A percentile compares a stretch with the other conserved stretches of the same genome.
phyloP scores from a whole-genome alignment of 2,888 invertebrate species.

The Acronicta alni region DNA sequence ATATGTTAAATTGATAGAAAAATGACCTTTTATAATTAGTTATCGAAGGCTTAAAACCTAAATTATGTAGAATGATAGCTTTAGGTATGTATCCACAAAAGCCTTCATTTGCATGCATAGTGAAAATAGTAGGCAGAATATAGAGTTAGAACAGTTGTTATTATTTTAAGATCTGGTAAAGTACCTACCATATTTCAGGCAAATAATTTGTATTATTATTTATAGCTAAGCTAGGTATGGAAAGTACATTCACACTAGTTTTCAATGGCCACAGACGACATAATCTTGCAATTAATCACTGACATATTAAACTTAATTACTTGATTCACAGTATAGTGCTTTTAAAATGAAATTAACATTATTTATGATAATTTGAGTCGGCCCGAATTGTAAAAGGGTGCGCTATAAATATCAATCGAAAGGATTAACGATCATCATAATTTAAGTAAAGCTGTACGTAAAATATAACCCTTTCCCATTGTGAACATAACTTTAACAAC shows the following conservation, averaged over 20 bases:
- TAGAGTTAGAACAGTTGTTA: no score
- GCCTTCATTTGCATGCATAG: no score
- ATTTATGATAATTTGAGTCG: not conserved
- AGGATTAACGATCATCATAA: conserved; percentile 12
- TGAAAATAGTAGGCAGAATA: no score
- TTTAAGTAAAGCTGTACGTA: conserved; percentile 1
- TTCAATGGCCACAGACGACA: not conserved
- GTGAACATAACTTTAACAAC: not conserved
- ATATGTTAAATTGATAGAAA: no score
- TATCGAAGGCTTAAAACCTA: no score
- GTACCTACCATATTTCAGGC: no score
- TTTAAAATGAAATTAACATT: conserved; percentile 9
- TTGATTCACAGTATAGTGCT: not conserved
- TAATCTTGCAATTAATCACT: conserved; percentile 1
- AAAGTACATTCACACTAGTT: not conserved
- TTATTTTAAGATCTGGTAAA: no score
- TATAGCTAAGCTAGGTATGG: no score
- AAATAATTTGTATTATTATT: no score
- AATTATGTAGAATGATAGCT: no score
- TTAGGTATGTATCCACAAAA: no score
- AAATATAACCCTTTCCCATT: conserved; percentile 3
- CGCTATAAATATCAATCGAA: conserved; percentile 33
- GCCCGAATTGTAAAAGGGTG: not conserved
- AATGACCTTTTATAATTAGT: no score
- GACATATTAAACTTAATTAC: conserved; percentile 6